Percentiles rank a stretch among this genome's conserved stretches.
phyloP scores from a whole-genome alignment of 1,140 invertebrate genomes.

The Papilio aristodemus region DNA sequence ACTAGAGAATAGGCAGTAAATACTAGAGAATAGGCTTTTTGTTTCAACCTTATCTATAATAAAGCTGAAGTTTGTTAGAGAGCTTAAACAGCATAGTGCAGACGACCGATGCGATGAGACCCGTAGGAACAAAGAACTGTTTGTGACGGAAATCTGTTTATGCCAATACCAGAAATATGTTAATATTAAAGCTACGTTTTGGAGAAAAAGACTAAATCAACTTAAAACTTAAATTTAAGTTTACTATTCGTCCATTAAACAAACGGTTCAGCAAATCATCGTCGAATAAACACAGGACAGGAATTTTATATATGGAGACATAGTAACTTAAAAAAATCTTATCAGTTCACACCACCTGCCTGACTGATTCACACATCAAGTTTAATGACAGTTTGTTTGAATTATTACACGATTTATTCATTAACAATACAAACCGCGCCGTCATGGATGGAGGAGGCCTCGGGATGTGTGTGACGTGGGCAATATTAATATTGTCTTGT shows the following conservation, averaged over 20 bases:
- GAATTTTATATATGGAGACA: background rate
- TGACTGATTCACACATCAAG: background rate
- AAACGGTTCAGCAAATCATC: background rate
- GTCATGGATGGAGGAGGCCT: background rate
- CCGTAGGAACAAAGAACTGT: no score
- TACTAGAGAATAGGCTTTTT: no score
- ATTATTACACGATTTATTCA: background rate
- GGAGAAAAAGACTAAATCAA: slow-evolving; percentile 21
- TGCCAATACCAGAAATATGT: no score
- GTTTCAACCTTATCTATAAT: no score
- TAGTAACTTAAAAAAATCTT: background rate
- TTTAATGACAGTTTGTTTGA: background rate
- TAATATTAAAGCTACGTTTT: no score
- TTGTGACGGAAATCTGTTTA: no score
- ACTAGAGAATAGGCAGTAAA: no score
- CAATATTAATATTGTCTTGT: background rate
- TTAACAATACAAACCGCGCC: background rate
- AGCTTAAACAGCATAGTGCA: no score
- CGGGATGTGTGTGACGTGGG: background rate
- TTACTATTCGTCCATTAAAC: no score
- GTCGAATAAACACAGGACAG: background rate
- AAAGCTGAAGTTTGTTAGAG: no score
- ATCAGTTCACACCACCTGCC: background rate
- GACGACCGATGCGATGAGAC: no score
- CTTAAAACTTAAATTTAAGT: background rate